A percentile compares a stretch with the other conserved stretches of the same genome.
phyloP scores from a whole-genome alignment of 2,113 vertebrate species.

The Chamaea fasciata region DNA sequence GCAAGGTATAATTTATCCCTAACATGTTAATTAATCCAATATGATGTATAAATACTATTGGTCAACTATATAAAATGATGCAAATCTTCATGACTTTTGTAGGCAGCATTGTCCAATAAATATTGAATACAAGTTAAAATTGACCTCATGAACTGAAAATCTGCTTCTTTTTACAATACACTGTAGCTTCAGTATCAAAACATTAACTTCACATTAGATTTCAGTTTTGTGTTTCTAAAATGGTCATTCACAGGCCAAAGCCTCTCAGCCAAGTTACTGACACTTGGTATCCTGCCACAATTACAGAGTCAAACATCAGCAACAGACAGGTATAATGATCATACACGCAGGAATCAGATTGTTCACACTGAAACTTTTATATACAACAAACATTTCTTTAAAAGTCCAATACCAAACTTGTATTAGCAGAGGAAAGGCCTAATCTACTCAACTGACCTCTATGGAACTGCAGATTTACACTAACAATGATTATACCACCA shows the following conservation, averaged over 20 bases:
- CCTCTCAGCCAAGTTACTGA: neutral
- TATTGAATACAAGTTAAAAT: neutral
- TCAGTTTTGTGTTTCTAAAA: neutral
- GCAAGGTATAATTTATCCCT: neutral
- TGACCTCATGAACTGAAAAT: neutral
- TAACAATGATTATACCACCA: neutral
- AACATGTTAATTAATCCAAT: neutral
- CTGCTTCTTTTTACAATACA: neutral
- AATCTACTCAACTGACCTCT: neutral
- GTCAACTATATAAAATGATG: neutral
- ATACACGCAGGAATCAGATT: neutral
- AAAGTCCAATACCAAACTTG: neutral
- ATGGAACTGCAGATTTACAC: neutral
- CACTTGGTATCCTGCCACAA: neutral
- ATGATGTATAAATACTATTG: neutral
- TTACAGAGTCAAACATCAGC: neutral
- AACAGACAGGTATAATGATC: neutral
- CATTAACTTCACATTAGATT: neutral
- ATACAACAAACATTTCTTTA: neutral
- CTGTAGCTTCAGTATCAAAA: neutral
- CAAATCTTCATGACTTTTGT: neutral
- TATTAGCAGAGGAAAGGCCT: neutral
- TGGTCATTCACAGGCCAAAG: neutral
- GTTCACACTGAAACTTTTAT: neutral
- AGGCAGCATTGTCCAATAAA: neutral